A percentile compares a stretch with the other conserved stretches of the same genome.
These are phyloP conservation scores for Mantis religiosa DNA, from an alignment of 2,888 invertebrate species.

Conservation along the genomic window DNA sequence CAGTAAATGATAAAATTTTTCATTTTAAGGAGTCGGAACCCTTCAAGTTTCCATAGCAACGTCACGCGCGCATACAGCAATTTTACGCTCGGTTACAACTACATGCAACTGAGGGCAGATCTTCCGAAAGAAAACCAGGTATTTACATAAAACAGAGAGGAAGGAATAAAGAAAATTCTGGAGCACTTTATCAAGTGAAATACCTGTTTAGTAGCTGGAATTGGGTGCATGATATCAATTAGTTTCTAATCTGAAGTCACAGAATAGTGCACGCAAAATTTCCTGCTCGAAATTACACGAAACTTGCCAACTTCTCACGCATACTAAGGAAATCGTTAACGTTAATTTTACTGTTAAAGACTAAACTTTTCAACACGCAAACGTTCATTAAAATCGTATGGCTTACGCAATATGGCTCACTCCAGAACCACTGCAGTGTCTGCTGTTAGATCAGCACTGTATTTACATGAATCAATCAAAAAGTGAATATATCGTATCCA, in stretches of 20 bases:
- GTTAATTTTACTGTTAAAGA: not conserved
- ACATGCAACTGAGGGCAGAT: not conserved
- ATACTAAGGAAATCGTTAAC: not conserved
- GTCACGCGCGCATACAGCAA: not conserved
- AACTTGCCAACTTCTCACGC: not conserved
- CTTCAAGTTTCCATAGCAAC: not conserved
- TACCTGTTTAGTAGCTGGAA: no score
- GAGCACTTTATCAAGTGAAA: no score
- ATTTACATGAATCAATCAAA: no score
- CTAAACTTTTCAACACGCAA: not conserved
- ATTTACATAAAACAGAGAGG: no score
- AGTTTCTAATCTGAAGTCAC: not conserved
- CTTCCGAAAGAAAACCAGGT: not conserved
- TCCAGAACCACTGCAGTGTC: no score
- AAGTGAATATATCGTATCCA: no score
- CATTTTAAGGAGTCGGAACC: no score
- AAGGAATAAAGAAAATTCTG: not conserved
- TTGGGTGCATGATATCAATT: not conserved
- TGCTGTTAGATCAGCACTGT: no score
- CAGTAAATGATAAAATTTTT: no score
- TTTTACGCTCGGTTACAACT: not conserved
- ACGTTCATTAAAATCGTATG: no score
- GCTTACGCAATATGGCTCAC: no score
- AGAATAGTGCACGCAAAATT: not conserved
- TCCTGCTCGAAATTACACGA: not conserved